Conservation (phyloP, 2,888 invertebrate genomes). For the Meloe dianella region DNA sequence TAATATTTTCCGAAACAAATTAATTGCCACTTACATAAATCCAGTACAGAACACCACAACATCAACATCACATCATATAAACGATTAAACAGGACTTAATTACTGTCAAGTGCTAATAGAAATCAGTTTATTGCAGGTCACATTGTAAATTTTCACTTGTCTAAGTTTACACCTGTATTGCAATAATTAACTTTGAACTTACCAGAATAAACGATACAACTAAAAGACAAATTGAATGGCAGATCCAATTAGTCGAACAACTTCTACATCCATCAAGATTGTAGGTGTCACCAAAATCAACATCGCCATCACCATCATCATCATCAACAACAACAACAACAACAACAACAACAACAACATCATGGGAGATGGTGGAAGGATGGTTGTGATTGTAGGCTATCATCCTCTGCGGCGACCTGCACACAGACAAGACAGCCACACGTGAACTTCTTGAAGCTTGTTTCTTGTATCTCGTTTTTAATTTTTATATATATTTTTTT, state of each 20-base stretch:
- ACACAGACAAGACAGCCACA: slow-evolving; percentile 68
- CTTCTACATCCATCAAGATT: background rate
- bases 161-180: background rate
- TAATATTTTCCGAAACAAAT: slow-evolving; percentile 14
- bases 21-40: slow-evolving; percentile 14
- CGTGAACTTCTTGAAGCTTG: slow-evolving; percentile 47
- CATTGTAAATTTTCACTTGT: slow-evolving; percentile 7
- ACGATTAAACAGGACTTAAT: background rate
- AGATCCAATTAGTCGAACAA: background rate
- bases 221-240: background rate
- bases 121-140: slow-evolving; percentile 19
- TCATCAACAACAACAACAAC: no score
- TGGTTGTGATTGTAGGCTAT: slow-evolving; percentile 29
- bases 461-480: slow-evolving; percentile 37
- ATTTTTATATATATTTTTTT: slow-evolving; percentile 35
- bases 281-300: background rate
- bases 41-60: no score
- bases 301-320: background rate
- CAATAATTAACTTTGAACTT: slow-evolving; percentile 3
- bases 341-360: background rate
- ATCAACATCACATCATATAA: background rate
- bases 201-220: background rate
- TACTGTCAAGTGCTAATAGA: background rate
- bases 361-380: slow-evolving; percentile 25
- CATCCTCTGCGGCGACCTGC: slow-evolving; percentile 62